A percentile compares a stretch with the other conserved stretches of the same genome.
phyloP scores from a whole-genome alignment of 2,113 vertebrate genomes.

The Athene noctua region DNA sequence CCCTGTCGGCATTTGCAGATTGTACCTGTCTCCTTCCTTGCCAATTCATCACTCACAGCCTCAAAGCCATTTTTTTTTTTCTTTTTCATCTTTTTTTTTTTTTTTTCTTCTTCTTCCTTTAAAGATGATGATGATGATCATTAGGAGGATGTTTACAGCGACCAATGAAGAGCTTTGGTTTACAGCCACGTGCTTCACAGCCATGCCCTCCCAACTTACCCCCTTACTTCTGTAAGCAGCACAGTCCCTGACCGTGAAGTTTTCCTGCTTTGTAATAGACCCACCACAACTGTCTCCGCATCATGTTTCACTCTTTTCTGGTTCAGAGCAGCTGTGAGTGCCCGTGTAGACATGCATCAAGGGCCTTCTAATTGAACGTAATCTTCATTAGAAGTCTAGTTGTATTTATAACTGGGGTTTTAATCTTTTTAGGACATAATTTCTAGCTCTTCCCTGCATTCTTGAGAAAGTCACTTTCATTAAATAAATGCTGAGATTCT shows the following conservation, averaged over 20 bases:
- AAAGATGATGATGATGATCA: not conserved
- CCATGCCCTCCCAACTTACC: not conserved
- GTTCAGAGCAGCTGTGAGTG: not conserved
- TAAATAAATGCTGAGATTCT: not conserved
- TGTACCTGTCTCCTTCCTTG: not conserved
- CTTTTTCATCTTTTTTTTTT: not conserved
- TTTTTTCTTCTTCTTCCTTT: not conserved
- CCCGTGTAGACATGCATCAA: not conserved
- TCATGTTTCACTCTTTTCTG: fast-evolving
- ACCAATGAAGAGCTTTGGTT: not conserved
- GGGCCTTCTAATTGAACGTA: not conserved
- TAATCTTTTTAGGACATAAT: not conserved
- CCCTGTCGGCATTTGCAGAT: not conserved
- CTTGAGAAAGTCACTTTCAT: not conserved
- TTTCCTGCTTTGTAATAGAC: not conserved
- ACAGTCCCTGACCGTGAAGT: fast-evolving
- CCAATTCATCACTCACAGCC: not conserved
- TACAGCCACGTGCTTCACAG: not conserved
- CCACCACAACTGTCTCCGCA: not conserved
- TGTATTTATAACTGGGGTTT: not conserved
- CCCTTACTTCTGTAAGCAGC: not conserved
- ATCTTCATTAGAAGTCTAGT: not conserved
- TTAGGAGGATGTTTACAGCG: not conserved
- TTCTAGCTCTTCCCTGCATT: not conserved
- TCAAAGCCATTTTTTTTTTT: not conserved